Conservation (phyloP, 2,888 invertebrate genomes). For the Archips crataeganus region DNA sequence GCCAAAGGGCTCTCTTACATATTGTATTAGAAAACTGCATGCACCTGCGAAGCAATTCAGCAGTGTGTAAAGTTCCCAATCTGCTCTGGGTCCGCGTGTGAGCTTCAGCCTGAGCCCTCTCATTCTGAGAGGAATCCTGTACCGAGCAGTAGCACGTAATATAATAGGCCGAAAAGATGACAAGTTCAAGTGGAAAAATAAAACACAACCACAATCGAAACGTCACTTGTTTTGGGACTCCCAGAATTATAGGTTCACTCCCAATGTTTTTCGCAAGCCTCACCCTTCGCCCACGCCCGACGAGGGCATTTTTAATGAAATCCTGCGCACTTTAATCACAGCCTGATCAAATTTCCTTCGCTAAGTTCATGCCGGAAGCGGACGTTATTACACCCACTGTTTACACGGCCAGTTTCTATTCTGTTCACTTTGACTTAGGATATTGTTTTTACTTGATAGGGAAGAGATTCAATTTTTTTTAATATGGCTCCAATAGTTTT, state of each 20-base stretch:
- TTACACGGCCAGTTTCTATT: conserved; percentile 35
- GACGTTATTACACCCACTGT: conserved; percentile 34
- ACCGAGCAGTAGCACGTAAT: no score
- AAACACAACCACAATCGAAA: not conserved
- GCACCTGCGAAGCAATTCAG: no score
- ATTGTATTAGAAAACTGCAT: no score
- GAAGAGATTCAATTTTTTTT: no score
- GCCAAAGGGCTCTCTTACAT: no score
- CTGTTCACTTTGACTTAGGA: conserved; percentile 23
- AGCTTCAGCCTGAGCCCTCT: no score
- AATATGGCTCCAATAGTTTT: no score
- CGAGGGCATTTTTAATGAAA: conserved; percentile 38
- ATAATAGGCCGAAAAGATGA: no score
- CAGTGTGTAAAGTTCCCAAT: no score
- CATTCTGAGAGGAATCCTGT: no score
- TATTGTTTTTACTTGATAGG: not conserved
- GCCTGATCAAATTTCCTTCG: conserved; percentile 41
- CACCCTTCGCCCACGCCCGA: conserved; percentile 1
- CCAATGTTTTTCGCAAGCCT: conserved; percentile 3
- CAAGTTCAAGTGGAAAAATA: no score
- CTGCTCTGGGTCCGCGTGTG: no score
- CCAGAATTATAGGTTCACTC: not conserved
- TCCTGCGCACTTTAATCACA: conserved; percentile 37
- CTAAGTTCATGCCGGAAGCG: conserved; percentile 33
- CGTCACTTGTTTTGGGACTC: not conserved